Percentiles rank a stretch among this genome's conserved stretches.
Evolutionary conservation across 2,113 vertebrate species (phyloP).

Genomic region (Trematomus loennbergii): DNA sequence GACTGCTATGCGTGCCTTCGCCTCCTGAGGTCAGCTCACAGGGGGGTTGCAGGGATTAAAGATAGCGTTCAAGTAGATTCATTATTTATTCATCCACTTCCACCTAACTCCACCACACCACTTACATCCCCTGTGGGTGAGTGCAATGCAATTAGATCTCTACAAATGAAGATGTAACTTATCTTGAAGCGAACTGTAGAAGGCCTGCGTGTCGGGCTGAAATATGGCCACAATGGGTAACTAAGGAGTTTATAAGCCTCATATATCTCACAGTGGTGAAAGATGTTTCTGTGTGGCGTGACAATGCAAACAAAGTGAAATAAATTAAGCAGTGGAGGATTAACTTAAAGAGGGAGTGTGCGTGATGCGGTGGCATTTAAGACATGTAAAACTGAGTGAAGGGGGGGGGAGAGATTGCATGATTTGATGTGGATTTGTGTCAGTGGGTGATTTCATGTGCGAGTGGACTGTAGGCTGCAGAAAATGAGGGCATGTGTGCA

Average conservation of each 20-base stretch:
- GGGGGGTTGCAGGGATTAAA: constrained; percentile 63
- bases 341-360: constrained; percentile 31
- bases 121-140: constrained; percentile 48
- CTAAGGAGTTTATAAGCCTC: constrained; percentile 41
- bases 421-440: constrained; percentile 55
- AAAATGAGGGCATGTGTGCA: constrained; percentile 34
- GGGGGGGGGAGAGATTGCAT: neutral
- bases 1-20: constrained; percentile 42
- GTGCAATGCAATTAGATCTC: constrained; percentile 69
- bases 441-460: constrained; percentile 54
- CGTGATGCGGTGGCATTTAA: constrained; percentile 40
- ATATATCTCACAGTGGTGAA: neutral
- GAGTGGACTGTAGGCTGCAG: constrained; percentile 19
- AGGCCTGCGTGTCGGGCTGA: constrained; percentile 4
- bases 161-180: constrained; percentile 47
- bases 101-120: constrained; percentile 49
- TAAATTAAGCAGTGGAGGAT: constrained; percentile 18
- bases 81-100: constrained; percentile 81
- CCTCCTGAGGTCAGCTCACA: constrained; percentile 65
- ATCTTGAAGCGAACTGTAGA: constrained; percentile 36
- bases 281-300: neutral
- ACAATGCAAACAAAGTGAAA: neutral
- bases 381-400: constrained; percentile 1
- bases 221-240: constrained; percentile 19
- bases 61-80: constrained; percentile 63